Conservation (phyloP, 2,797 vertebrate genomes). For the Numenius phaeopus region DNA sequence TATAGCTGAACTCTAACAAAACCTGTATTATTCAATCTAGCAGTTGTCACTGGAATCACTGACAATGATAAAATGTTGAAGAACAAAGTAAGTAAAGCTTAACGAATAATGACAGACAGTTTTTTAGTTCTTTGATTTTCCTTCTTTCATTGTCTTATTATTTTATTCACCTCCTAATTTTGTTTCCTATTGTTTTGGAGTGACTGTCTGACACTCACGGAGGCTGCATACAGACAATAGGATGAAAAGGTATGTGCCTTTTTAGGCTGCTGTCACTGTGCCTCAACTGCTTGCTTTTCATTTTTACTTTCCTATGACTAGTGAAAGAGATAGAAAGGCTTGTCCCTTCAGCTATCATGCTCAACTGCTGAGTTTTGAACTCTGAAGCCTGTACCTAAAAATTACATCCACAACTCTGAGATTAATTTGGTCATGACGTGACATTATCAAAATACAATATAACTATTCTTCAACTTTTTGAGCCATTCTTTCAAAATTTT, state of each 20-base stretch:
- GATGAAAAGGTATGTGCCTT: background rate
- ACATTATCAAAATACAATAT: background rate
- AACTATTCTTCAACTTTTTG: background rate
- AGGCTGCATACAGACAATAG: background rate
- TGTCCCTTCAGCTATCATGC: background rate
- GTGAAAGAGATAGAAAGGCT: background rate
- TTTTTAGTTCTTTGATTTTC: background rate
- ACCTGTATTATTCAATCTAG: background rate
- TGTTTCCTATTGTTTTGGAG: constrained; percentile 24
- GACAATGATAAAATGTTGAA: constrained; percentile 6
- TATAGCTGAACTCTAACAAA: background rate
- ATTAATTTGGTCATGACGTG: background rate
- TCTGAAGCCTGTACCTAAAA: background rate
- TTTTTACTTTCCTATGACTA: background rate
- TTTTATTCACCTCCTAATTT: constrained; percentile 1
- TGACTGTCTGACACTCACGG: background rate
- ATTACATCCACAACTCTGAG: background rate
- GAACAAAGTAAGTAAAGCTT: background rate
- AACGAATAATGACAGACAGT: background rate
- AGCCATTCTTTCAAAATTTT: background rate
- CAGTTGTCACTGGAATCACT: background rate
- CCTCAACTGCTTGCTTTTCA: background rate
- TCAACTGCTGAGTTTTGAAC: background rate
- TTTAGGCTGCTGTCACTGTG: background rate
- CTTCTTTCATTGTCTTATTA: background rate